A percentile compares a stretch with the other conserved stretches of the same genome.
Conservation (phyloP, 1,140 invertebrate genomes). For the Caenorhabditis inopinata region DNA sequence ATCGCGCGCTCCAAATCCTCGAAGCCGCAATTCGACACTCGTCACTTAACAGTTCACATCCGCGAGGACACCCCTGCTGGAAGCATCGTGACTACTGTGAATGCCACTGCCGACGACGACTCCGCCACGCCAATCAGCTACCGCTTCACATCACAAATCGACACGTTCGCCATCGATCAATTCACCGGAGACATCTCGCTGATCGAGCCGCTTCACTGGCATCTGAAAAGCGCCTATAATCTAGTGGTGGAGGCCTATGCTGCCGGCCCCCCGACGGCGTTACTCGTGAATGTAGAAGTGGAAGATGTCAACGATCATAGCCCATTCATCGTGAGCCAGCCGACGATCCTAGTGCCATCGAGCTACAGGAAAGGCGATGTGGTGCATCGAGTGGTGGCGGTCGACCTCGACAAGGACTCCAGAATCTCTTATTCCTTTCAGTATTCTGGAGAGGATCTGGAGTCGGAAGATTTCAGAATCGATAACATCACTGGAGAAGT, state of each 20-base stretch:
- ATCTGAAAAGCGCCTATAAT: neutral
- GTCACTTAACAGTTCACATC: neutral
- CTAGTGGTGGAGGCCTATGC: neutral
- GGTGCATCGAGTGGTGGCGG: neutral
- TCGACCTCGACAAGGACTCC: neutral
- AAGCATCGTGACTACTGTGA: slow-evolving; percentile 10
- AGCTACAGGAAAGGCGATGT: neutral
- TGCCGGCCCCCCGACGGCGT: neutral
- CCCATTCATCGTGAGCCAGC: neutral
- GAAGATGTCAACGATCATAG: neutral
- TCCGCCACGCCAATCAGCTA: neutral
- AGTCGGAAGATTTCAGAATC: neutral
- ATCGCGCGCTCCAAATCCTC: neutral
- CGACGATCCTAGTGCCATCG: neutral
- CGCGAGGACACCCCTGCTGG: neutral
- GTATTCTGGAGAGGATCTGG: neutral
- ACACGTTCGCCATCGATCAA: slow-evolving; percentile 76
- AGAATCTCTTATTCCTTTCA: neutral
- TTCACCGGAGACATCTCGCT: slow-evolving; percentile 74
- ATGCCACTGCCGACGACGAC: neutral
- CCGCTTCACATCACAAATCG: slow-evolving; percentile 69
- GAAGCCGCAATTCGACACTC: neutral
- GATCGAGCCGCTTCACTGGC: neutral
- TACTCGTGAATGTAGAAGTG: neutral
- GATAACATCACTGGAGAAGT: neutral